Base-by-base conservation (phyloP, 1,140 invertebrate genomes). In the Triops longicaudatus region DNA sequence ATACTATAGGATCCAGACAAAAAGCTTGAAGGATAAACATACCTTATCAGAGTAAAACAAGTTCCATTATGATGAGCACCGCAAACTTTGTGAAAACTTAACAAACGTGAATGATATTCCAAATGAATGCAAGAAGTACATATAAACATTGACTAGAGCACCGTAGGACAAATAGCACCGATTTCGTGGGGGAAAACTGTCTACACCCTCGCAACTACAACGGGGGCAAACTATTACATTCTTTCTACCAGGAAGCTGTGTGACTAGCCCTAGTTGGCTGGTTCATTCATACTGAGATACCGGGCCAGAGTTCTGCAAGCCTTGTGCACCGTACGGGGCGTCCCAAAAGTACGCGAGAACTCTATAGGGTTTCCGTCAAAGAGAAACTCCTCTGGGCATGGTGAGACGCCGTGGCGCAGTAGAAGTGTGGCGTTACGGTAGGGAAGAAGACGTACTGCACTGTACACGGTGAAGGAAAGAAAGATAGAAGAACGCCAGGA, bases 271-370 rank as follows among this genome's bases (percentile, higher is more conserved):
- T 17, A 63, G 17, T n/a, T n/a, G 50, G 50, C 50, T 17, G 50
- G 50, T 63, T 63, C 50, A 63, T 63, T 63, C 50, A 63, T 63
- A 63, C 50, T 63, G 50, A 63, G 50, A 22, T 63, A 63, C n/a
- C 17, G 50, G 50, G 17, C 50, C 22, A 22, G 50, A 63, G 14
- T 22, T 63, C 50, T 63, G n/a, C 50, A 22, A 17, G 50, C 17
- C 22, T 63, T 63, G 14, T 63, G 50, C 17, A 63, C 50, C 50
- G 50, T 63, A 17, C 50, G 50, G 44, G 50, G 50, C 50, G 50
- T 63, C 50, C 50, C n/a, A 22, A 63, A 63, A 12, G 50, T 63
- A 63, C 50, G 4, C 50, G 17, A 63, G 50, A 63, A 63, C 22
- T 63, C 50, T 63, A 63, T 17, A 63, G 50, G 50, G 31, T 37